Evolutionary conservation across 2,888 invertebrate genomes (phyloP).

Genomic region (Eretmocerus hayati): DNA sequence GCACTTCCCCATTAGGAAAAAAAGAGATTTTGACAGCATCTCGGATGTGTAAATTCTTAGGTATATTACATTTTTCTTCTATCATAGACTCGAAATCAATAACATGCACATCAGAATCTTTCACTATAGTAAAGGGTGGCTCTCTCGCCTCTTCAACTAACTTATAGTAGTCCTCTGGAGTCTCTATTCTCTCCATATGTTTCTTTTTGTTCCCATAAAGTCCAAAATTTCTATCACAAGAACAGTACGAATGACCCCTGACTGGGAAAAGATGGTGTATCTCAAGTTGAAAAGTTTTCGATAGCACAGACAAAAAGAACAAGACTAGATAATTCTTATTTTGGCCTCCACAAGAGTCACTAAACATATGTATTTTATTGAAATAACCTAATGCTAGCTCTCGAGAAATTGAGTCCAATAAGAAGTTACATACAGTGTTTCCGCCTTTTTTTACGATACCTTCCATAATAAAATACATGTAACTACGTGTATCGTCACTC

Average conservation of each 20-base stretch:
- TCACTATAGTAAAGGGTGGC: conserved; percentile 12
- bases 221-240: conserved; percentile 21
- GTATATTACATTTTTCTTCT: not conserved
- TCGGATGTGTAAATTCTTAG: conserved; percentile 14
- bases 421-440: conserved; percentile 22
- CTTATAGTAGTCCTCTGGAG: conserved; percentile 10
- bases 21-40: conserved; percentile 14
- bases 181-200: conserved; percentile 15
- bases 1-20: conserved; percentile 10
- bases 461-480: conserved; percentile 24
- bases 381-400: conserved; percentile 3
- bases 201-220: conserved; percentile 18
- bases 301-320: conserved; percentile 17
- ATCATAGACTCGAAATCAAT: conserved; percentile 13
- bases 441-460: conserved; percentile 21
- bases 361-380: conserved; percentile 22
- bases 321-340: conserved; percentile 21
- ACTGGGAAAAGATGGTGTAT: conserved; percentile 22
- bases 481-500: conserved; percentile 42
- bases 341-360: conserved; percentile 40
- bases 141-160: conserved; percentile 11
- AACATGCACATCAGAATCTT: conserved; percentile 4
- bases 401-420: conserved; percentile 17
- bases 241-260: conserved; percentile 22
- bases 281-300: conserved; percentile 8